phyloP scores from a whole-genome alignment of 30 jellyfish, hydroid and myxozoan genomes.

The Hydractinia symbiolongicarpus region DNA sequence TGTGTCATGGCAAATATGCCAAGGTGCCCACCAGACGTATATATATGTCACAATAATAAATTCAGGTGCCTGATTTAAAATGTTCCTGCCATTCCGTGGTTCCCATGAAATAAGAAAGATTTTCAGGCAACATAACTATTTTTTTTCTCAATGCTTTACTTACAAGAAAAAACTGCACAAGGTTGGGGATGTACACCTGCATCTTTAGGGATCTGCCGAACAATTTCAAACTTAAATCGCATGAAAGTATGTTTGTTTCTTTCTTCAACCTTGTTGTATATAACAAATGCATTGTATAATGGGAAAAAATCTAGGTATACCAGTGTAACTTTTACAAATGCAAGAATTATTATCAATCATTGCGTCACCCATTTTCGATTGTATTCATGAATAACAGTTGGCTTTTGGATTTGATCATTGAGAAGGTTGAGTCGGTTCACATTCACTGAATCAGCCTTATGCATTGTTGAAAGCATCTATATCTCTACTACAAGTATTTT shows the following conservation, averaged over 20 bases:
- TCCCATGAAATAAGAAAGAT: too few species aligned
- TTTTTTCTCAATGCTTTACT: too few species aligned
- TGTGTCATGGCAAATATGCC: too few species aligned
- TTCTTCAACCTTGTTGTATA: not conserved
- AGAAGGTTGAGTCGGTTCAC: not conserved
- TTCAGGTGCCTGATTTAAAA: too few species aligned
- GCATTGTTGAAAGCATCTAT: not conserved
- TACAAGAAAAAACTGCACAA: not conserved
- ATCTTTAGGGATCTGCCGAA: not conserved
- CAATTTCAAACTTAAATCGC: not conserved
- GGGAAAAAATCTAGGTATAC: not conserved
- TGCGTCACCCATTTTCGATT: slow-evolving; percentile 13
- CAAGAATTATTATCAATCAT: not conserved
- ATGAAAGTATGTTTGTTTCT: not conserved
- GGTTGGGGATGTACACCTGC: not conserved
- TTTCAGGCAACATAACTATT: too few species aligned
- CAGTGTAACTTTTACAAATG: not conserved
- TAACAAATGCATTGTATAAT: slow-evolving; percentile 1
- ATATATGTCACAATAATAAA: too few species aligned
- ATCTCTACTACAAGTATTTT: not conserved
- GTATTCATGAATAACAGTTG: not conserved
- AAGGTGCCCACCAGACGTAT: too few species aligned
- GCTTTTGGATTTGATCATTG: not conserved
- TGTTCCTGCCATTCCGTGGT: too few species aligned
- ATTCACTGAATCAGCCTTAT: not conserved